Evolutionary conservation across 2,888 invertebrate genomes (phyloP), one percentile per base, ranked within the genome.

Genomic region (Apomyelois bistriatella): DNA sequence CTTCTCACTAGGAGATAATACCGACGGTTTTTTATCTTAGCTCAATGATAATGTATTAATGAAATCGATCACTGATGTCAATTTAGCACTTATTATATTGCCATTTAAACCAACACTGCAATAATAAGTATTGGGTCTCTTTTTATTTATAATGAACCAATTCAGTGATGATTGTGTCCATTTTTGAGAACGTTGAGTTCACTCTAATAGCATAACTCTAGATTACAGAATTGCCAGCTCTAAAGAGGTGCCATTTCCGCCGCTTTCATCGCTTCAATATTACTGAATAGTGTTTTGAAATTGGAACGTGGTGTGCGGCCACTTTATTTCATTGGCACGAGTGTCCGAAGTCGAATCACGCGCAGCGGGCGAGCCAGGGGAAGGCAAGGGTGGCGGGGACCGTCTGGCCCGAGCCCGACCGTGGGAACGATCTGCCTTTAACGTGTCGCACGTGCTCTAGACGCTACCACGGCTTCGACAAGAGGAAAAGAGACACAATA

Each of bases 351-450:
- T 79, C 70, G 81, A 79, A 81, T 83, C 85, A 84, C 80, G 79
- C 85, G 72, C 77, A 67, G 71, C 68, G 69, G 64, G 64, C 73
- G 49, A 58, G 56, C 42, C 59, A 53, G 64, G 55, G 60, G 53
- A 53, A 65, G 65, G 65, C 58, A 69, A 59, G 67, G 64, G 70
- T 66, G 67, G 66, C 68, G 65, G 59, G 59, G 69, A 65, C 66
- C 66, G 70, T 68, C 72, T 72, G 76, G 76, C 76, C 74, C 80
- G 81, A 73, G 76, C 80, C 70, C 68, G 82, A 89, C 88, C 90
- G 90, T 90, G 90, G 89, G 90, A 90, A 90, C 85, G 89, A 76
- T 84, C 82, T 86, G 90, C 87, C 88, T 88, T 90, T 89, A 89
- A 86, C 88, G 81, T 80, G 83, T 83, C 88, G 89, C 90, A 89